Conservation (phyloP, 2,888 invertebrate species). For the Penaeus monodon region DNA sequence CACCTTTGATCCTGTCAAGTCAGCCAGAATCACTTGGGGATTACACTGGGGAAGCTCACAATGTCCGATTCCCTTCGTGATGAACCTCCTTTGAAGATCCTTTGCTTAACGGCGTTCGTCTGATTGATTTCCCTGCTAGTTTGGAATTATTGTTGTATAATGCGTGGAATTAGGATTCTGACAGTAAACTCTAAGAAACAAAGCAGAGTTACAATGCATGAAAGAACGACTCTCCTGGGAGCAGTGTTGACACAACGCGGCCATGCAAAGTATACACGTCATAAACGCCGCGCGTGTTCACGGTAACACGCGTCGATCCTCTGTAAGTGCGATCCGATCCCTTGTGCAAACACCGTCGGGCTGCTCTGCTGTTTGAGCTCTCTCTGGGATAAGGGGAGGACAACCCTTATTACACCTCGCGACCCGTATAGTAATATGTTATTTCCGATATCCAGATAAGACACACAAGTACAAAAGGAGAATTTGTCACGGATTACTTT, state of each 20-base stretch:
- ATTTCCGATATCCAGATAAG: no score
- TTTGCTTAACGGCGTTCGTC: constrained; percentile 2
- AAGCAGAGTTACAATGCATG: no score
- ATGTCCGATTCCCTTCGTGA: constrained; percentile 15
- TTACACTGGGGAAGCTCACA: constrained; percentile 31
- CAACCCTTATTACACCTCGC: not conserved
- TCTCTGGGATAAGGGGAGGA: constrained; percentile 15
- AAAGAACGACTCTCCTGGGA: not conserved
- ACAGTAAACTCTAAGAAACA: not conserved
- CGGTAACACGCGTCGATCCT: constrained; percentile 56
- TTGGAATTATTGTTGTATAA: no score
- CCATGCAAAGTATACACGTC: constrained; percentile 35
- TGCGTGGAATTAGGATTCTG: no score
- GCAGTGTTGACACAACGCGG: constrained; percentile 11
- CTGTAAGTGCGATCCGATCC: constrained; percentile 50
- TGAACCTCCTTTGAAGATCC: not conserved
- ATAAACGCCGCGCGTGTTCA: constrained; percentile 50
- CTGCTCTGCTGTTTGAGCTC: constrained; percentile 12
- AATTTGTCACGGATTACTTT: no score
- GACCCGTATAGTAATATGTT: no score
- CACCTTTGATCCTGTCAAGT: constrained; percentile 54
- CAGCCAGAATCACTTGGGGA: constrained; percentile 48
- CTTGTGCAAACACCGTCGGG: constrained; percentile 36
- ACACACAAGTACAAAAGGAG: no score
- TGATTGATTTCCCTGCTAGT: not conserved